These are phyloP conservation scores for Dryococelus australis DNA, from an alignment of 2,888 invertebrate genomes.

Conservation along the genomic window DNA sequence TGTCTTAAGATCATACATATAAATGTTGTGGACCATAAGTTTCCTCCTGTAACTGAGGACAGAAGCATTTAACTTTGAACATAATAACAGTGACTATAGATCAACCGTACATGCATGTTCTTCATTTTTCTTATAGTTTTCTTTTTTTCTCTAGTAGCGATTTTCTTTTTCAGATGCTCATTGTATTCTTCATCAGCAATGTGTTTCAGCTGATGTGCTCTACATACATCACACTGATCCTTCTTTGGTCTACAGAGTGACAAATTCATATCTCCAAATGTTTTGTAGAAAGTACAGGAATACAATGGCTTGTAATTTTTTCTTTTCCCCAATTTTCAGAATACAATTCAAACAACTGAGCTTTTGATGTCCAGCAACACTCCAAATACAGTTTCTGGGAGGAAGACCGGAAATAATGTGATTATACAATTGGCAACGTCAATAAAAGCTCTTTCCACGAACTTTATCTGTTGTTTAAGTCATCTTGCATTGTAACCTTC, in stretches of 20 bases:
- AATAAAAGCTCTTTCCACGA: too few relatives aligned
- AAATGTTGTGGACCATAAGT: conserved; percentile 3
- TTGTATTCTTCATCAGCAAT: background rate
- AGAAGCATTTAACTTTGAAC: background rate
- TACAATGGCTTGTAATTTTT: too few relatives aligned
- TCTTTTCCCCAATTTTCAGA: too few relatives aligned
- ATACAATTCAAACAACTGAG: too few relatives aligned
- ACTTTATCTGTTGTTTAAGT: too few relatives aligned
- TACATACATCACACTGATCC: background rate
- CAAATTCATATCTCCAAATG: background rate
- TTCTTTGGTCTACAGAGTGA: background rate
- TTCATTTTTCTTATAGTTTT: too few relatives aligned
- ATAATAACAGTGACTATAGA: background rate
- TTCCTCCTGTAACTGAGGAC: background rate
- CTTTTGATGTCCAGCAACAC: too few relatives aligned
- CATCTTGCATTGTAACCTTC: too few relatives aligned
- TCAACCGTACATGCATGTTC: background rate
- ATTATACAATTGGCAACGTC: too few relatives aligned
- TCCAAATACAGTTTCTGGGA: too few relatives aligned
- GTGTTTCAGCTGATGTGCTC: background rate
- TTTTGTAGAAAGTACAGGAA: background rate
- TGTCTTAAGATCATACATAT: background rate
- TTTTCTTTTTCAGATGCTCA: background rate
- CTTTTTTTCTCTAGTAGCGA: background rate
- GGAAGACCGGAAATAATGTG: too few relatives aligned